Percentiles rank a stretch among this genome's conserved stretches.
These are phyloP conservation scores for Xanthia togata DNA, from an alignment of 2,888 invertebrate genomes.

Conservation along the genomic window DNA sequence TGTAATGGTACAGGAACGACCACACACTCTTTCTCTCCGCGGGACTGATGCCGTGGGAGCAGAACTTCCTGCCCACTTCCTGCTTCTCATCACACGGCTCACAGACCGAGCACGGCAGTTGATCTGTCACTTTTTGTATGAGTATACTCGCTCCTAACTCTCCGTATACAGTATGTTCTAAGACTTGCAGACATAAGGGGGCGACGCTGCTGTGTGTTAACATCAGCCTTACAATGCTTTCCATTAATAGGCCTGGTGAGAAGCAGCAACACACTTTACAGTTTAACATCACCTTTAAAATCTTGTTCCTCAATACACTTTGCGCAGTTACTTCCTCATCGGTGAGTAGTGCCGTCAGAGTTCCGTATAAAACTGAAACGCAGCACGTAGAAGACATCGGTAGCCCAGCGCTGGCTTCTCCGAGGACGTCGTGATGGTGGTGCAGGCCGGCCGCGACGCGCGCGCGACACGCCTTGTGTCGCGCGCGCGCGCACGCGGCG, in stretches of 20 bases:
- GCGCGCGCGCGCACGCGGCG: conserved; percentile 86
- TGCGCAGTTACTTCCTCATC: conserved; percentile 84
- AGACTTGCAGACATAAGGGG: conserved; percentile 85
- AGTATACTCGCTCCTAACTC: conserved; percentile 89
- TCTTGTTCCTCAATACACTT: conserved; percentile 81
- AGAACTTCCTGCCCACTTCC: conserved; percentile 75
- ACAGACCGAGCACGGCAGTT: conserved; percentile 85
- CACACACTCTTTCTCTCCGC: conserved; percentile 85
- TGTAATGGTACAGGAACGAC: conserved; percentile 91
- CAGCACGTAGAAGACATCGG: conserved; percentile 88
- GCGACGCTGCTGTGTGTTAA: conserved; percentile 82
- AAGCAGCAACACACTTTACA: conserved; percentile 92
- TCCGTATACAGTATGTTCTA: conserved; percentile 91
- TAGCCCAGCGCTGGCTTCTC: conserved; percentile 83
- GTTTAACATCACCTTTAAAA: conserved; percentile 89
- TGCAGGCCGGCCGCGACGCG: conserved; percentile 86
- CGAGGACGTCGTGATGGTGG: conserved; percentile 91
- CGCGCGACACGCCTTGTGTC: conserved; percentile 88
- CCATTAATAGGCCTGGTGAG: conserved; percentile 88
- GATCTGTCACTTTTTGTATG: conserved; percentile 80
- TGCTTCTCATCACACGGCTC: conserved; percentile 78
- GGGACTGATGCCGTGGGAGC: conserved; percentile 77
- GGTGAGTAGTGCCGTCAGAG: conserved; percentile 85
- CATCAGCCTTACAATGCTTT: conserved; percentile 87
- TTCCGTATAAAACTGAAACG: conserved; percentile 90